These are phyloP conservation scores for Frankliniella intonsa DNA, from an alignment of 2,888 invertebrate species.

Conservation along the genomic window DNA sequence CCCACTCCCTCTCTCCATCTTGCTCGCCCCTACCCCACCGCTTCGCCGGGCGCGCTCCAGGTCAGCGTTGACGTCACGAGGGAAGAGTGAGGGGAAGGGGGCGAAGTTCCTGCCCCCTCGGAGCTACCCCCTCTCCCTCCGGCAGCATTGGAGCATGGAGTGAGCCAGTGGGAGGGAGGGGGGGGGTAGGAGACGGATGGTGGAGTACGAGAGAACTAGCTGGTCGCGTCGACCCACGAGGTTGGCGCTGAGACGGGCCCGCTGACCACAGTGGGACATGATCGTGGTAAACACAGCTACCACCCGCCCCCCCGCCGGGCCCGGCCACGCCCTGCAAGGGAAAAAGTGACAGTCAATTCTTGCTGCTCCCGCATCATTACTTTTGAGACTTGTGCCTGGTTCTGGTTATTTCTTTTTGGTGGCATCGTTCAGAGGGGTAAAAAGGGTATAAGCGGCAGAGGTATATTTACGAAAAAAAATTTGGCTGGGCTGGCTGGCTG, in stretches of 20 bases:
- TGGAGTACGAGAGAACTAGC: neutral
- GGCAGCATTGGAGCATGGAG: too few species aligned
- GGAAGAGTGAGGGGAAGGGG: neutral
- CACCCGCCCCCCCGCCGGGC: neutral
- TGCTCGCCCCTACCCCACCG: neutral
- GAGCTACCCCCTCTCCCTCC: neutral
- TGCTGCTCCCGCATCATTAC: too few species aligned
- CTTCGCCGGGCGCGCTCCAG: neutral
- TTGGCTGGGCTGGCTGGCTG: too few species aligned
- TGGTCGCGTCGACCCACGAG: neutral
- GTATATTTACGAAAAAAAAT: too few species aligned
- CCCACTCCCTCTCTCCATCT: neutral
- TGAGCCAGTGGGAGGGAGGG: neutral
- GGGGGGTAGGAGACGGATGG: neutral
- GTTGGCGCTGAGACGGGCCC: neutral
- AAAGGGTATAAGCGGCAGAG: too few species aligned
- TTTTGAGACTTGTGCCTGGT: neutral
- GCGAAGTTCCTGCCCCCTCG: neutral
- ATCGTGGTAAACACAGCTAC: neutral
- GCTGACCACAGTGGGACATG: constrained; percentile 2
- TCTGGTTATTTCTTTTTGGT: neutral
- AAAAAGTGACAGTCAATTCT: neutral
- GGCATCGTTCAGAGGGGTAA: neutral
- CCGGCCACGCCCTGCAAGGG: neutral
- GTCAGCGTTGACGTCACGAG: constrained; percentile 23